phyloP scores from a whole-genome alignment of 2,888 invertebrate genomes.

The Lithosia quadra region DNA sequence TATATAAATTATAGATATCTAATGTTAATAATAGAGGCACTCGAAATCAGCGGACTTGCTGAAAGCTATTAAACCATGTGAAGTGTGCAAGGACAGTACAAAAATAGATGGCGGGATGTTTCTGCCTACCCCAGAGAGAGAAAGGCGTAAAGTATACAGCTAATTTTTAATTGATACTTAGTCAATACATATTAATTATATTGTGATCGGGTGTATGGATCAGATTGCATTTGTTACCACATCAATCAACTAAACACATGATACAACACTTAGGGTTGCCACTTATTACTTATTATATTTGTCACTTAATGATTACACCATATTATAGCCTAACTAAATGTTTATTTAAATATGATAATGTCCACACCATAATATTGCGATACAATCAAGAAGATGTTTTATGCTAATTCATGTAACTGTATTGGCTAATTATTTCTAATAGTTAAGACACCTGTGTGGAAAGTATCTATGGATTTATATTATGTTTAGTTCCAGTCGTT shows the following conservation, averaged over 20 bases:
- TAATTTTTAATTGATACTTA: no score
- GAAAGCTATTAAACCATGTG: no score
- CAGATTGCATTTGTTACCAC: no score
- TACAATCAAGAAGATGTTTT: conserved; percentile 33
- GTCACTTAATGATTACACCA: conserved; percentile 23
- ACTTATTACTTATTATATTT: no score
- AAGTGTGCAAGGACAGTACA: no score
- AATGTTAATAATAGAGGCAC: neutral
- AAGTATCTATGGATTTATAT: neutral
- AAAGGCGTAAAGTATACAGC: no score
- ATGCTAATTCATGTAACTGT: conserved; percentile 41
- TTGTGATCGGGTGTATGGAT: no score
- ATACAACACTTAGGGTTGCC: conserved; percentile 21
- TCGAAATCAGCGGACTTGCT: no score
- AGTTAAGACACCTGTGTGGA: conserved; percentile 25
- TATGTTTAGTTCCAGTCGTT: neutral
- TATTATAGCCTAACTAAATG: conserved; percentile 26
- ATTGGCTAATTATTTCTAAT: conserved; percentile 27
- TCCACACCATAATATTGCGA: conserved; percentile 22
- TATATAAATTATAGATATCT: neutral
- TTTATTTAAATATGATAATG: conserved; percentile 42
- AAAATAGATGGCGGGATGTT: no score
- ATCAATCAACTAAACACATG: neutral
- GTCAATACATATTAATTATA: no score
- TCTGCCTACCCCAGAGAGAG: no score